Percentiles rank a stretch among this genome's conserved stretches.
Evolutionary conservation across 2,888 invertebrate genomes (phyloP).

Genomic region (Eristalinus aeneus): DNA sequence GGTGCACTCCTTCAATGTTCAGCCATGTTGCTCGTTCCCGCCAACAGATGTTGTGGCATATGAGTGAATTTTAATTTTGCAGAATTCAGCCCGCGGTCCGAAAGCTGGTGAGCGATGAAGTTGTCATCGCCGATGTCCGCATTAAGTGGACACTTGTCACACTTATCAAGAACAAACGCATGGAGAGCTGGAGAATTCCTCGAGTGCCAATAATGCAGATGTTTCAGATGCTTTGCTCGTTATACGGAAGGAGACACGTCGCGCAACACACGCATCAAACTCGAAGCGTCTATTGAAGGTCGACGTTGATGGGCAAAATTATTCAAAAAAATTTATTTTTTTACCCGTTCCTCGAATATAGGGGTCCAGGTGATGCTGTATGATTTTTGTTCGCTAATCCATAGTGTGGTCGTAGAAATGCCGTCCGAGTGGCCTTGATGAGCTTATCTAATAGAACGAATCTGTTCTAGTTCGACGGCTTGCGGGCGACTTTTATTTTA

Average conservation of each 20-base stretch:
- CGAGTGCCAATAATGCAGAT: background rate
- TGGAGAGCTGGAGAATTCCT: background rate
- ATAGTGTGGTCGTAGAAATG: background rate
- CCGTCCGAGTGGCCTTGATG: background rate
- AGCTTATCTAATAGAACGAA: background rate
- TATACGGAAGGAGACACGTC: background rate
- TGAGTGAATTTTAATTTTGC: slow-evolving; percentile 1
- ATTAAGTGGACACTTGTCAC: slow-evolving; percentile 9
- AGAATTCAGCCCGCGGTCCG: background rate
- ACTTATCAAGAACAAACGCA: background rate
- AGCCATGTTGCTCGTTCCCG: background rate
- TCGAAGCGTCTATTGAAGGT: background rate
- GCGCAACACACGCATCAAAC: background rate
- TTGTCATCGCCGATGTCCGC: background rate
- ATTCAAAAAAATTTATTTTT: background rate
- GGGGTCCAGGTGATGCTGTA: background rate
- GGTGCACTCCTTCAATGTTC: slow-evolving; percentile 16
- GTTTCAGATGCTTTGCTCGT: background rate
- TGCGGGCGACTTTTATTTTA: background rate
- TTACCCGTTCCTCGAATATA: background rate
- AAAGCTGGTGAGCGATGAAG: background rate
- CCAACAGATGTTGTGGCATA: slow-evolving; percentile 25
- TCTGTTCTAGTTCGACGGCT: background rate
- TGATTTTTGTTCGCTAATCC: background rate
- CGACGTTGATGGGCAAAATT: background rate